Evolutionary conservation across 64 coral and sea anemone genomes (phyloP), one percentile per base, ranked within the genome.

Genomic region (Actinia equina): DNA sequence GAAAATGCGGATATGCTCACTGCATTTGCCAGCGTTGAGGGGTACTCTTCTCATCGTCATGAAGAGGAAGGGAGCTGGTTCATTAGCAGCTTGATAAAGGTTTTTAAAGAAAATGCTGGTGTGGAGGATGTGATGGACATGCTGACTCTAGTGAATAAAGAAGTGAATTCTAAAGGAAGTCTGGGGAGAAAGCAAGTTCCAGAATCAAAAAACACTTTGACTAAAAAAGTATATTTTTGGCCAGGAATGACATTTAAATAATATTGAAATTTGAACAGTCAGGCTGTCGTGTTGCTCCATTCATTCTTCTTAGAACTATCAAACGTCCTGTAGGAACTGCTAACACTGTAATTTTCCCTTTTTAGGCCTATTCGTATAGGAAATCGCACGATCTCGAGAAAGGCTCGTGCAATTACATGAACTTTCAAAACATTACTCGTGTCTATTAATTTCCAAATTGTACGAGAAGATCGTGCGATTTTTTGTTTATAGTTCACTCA

Each of bases 221-320:
- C 77, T 44, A 96, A 96, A 43, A 96, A 96, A 77, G 41, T 93
- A 3, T 96, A 59, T 59, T 93, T 96, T 85, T 96, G 94, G 94
- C 94, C 94, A n/a, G 89, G 89, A 82, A 52, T 84, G 49, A 65
- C 23, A 20, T 65, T 65, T 65, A 0, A 20, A 20, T 22, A 22
- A 18, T 17, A 0, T 1, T 37, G 30, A 37, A 37, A 37, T 37
- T 37, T 37, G 30, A 37, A 37, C 30, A 37, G 30, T 37, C n/a
- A n/a, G n/a, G 30, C 1, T 37, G 30, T 37, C 30, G 30, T 37
- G 30, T 37, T 37, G 30, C 30, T 37, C 30, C 30, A 37, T 37
- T 37, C 30, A 37, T 37, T 37, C 30, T 37, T 37, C 30, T 37
- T 37, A 37, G 30, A 37, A 37, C 30, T 37, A 0, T 37, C 30